Conservation (phyloP, 2,797 vertebrate species). For the Picus viridis region DNA sequence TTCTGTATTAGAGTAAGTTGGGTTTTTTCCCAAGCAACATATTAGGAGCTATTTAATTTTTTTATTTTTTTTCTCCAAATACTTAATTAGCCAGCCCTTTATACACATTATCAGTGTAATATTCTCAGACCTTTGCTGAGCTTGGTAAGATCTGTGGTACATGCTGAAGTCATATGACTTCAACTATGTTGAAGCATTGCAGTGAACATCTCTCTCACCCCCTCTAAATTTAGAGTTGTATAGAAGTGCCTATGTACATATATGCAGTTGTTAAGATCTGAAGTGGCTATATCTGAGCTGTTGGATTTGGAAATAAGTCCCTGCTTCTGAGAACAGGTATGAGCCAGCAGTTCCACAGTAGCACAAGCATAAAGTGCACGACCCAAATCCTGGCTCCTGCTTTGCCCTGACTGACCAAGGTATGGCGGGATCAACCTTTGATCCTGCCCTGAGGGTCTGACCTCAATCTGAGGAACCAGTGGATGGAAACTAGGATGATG, state of each 20-base stretch:
- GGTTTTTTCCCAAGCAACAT: neutral
- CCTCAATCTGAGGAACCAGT: neutral
- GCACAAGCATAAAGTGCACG: accelerated
- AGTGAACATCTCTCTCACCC: accelerated
- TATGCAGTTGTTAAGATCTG: neutral
- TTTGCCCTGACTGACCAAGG: neutral
- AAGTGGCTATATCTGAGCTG: neutral
- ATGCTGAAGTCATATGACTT: neutral
- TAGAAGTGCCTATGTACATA: neutral
- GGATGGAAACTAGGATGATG: neutral
- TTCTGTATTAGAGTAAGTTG: neutral
- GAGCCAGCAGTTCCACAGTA: neutral
- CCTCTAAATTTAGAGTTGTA: accelerated
- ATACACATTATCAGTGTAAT: neutral
- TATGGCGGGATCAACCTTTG: neutral
- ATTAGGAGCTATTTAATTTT: neutral
- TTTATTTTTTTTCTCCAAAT: neutral
- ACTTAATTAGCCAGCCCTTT: neutral
- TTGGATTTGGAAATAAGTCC: neutral
- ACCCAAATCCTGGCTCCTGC: neutral
- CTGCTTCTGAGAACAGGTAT: neutral
- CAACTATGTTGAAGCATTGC: neutral
- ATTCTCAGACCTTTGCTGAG: neutral
- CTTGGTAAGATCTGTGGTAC: neutral
- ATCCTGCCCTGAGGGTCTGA: neutral